A percentile compares a stretch with the other conserved stretches of the same genome.
Conservation (phyloP, 2,113 vertebrate species). For the Alces alces region DNA sequence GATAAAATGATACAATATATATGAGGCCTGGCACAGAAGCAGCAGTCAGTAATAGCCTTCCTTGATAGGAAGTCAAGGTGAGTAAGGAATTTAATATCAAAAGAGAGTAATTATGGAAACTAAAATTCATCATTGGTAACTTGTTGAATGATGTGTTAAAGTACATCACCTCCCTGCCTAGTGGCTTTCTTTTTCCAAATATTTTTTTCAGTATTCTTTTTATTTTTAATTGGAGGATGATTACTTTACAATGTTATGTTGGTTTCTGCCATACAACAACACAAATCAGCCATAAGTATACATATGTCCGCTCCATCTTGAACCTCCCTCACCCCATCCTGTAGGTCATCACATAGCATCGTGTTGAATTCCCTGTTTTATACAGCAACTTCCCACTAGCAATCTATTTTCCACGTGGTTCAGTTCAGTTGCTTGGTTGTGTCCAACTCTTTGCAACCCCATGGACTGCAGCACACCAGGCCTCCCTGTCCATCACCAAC, state of each 20-base stretch:
- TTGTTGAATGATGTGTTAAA: slow-evolving; percentile 51
- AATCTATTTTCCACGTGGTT: background rate
- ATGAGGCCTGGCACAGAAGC: background rate
- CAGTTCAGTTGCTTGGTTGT: background rate
- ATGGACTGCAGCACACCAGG: background rate
- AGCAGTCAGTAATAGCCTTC: background rate
- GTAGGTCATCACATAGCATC: background rate
- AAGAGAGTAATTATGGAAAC: background rate
- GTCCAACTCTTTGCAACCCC: background rate
- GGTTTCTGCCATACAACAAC: background rate
- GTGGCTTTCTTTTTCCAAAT: slow-evolving; percentile 28
- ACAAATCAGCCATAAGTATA: background rate
- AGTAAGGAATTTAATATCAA: slow-evolving; percentile 22
- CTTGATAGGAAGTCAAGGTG: background rate
- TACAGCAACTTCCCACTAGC: background rate
- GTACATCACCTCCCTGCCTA: slow-evolving; percentile 40
- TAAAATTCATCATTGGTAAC: slow-evolving; percentile 35
- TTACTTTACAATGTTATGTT: background rate
- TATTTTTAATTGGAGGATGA: background rate
- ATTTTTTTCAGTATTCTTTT: background rate
- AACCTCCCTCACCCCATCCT: background rate
- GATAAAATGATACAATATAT: background rate
- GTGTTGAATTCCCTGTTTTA: background rate
- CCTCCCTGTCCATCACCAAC: background rate
- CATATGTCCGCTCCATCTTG: background rate